Evolutionary conservation across 2,797 vertebrate species (phyloP).

Genomic region (Artibeus jamaicensis): DNA sequence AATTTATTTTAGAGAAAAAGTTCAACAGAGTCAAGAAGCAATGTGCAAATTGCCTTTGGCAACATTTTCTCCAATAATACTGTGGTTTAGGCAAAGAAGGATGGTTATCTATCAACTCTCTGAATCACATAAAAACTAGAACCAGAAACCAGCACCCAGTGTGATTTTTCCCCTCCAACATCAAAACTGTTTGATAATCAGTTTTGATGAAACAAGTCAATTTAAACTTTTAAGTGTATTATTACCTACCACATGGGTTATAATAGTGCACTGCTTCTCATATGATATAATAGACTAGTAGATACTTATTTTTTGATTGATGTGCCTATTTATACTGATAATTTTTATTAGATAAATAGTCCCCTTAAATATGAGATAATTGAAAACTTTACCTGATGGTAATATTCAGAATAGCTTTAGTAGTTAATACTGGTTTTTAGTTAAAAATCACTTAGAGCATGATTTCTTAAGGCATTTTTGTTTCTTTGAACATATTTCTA

Average conservation of each 20-base stretch:
- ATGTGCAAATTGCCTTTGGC: background rate
- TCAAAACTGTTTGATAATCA: background rate
- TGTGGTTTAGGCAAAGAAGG: background rate
- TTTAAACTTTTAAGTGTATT: background rate
- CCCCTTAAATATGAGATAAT: background rate
- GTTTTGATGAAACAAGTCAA: background rate
- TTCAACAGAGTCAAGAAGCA: background rate
- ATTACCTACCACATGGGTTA: background rate
- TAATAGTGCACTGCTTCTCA: background rate
- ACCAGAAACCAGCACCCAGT: background rate
- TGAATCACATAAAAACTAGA: background rate
- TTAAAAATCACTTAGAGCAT: background rate
- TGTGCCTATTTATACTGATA: background rate
- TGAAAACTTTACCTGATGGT: background rate
- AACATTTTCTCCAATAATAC: background rate
- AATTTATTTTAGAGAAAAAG: background rate
- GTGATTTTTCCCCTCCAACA: background rate
- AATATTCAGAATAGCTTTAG: conserved; percentile 1
- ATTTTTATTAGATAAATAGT: background rate
- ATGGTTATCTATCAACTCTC: background rate
- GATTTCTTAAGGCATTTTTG: background rate
- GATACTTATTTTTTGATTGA: background rate
- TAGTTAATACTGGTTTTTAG: background rate
- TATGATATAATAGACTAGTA: background rate
- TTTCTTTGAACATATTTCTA: conserved; percentile 19